Evolutionary conservation across 2,888 invertebrate genomes (phyloP), one percentile per base, ranked within the genome.

Genomic region (Caenorhabditis wallacei): DNA sequence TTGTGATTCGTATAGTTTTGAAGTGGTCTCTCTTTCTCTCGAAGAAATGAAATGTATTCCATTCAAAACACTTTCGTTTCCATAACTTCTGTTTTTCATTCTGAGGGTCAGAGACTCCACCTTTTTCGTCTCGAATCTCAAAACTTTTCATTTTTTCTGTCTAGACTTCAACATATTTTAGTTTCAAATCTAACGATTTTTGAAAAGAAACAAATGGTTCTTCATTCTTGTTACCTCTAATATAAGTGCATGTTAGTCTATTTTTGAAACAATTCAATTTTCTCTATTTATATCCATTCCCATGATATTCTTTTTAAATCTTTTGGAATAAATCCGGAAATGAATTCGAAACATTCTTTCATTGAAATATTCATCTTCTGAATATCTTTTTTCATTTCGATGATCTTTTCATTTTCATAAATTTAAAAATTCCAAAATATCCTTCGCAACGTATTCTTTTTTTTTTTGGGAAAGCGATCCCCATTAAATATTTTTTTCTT

Each of bases 1-100:
- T 66, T 54, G 4, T 5, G 40, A 30, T 54, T 69, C 18, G 54
- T 56, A 54, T 69, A 69, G 56, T 40, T 56, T 69, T 54, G 22
- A 56, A 69, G 54, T 56, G 18, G 26, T 54, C 37, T 40, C n/a
- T 22, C 54, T 43, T n/a, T n/a, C n/a, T 2, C 20, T 20, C 37
- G 37, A 59, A 59, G 43, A 24, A 16, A 46, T 46, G 61, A 61
- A 20, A 20, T 35, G 8, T 61, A 40, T 61, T 48, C 18, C 46
- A 13, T 48, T 48, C 46, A 48, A 48, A 5, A 35, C 40, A 37
- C 18, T 24, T 16, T 16, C 43, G 43, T 61, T 61, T 20, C 43
- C 46, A 61, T 2, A 43, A 61, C 22, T 61, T 26, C 10, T 10
- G 16, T 10, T 2, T 40, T 11, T n/a, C n/a, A n/a, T 2, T 40